phyloP scores from a whole-genome alignment of 2,888 invertebrate species.

The Priocnemis perturbator region DNA sequence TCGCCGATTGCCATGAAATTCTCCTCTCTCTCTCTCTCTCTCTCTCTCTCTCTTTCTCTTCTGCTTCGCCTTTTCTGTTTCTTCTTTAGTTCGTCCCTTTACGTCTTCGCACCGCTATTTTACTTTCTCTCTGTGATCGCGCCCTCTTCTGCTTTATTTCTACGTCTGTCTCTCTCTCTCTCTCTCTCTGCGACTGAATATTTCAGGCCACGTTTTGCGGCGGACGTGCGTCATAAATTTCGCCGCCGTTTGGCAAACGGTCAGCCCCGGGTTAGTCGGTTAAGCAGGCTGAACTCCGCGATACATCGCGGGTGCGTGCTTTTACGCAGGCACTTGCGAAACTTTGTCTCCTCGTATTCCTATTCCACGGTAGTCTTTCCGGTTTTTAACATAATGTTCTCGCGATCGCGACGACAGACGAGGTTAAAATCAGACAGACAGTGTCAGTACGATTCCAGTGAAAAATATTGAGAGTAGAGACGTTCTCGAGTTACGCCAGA shows the following conservation, averaged over 20 bases:
- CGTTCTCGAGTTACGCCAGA: too few relatives aligned
- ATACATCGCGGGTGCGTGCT: not conserved
- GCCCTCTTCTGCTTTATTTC: not conserved
- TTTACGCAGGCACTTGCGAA: not conserved
- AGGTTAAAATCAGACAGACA: too few relatives aligned
- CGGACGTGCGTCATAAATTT: conserved; percentile 53
- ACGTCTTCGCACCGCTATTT: not conserved
- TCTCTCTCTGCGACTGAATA: conserved; percentile 39
- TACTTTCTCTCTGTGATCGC: not conserved
- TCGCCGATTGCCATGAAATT: not conserved
- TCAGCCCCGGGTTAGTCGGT: conserved; percentile 4
- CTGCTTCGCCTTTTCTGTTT: not conserved
- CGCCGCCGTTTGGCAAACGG: conserved; percentile 32
- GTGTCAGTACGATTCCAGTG: too few relatives aligned
- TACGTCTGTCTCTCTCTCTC: conserved; percentile 9
- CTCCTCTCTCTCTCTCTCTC: not conserved
- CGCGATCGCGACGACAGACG: too few relatives aligned
- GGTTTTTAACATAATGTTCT: too few relatives aligned
- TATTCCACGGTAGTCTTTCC: too few relatives aligned
- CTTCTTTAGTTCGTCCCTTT: too few relatives aligned
- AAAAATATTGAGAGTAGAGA: too few relatives aligned
- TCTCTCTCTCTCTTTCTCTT: not conserved
- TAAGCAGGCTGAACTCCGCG: not conserved
- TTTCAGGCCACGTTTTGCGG: conserved; percentile 52
- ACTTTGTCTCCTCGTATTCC: too few relatives aligned